Conservation (phyloP, 23 tunicate genomes). For the Botrylloides violaceus region DNA sequence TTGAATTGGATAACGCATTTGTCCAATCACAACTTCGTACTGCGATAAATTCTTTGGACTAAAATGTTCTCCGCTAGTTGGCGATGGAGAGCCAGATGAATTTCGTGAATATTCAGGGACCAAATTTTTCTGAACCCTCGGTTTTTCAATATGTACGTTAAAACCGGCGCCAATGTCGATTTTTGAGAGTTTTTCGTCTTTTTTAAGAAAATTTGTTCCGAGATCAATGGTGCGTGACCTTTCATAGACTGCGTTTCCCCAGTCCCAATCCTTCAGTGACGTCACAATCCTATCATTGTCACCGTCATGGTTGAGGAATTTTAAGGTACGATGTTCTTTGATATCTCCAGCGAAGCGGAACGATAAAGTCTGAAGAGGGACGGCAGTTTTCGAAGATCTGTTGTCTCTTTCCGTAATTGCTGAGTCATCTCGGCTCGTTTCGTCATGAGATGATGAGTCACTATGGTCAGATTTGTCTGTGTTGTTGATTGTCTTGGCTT, state of each 20-base stretch:
- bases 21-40: constrained; percentile 15
- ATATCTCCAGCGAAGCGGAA: constrained; percentile 10
- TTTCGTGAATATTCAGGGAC: not conserved
- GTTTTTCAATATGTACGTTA: not conserved
- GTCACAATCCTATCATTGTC: constrained; percentile 3
- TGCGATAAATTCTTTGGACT: constrained; percentile 9
- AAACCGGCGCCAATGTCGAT: constrained; percentile 12
- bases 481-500: not conserved
- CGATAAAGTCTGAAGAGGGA: constrained; percentile 4
- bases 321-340: not conserved
- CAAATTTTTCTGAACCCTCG: not conserved
- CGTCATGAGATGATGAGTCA: not conserved
- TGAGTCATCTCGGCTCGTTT: not conserved
- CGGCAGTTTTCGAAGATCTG: not conserved
- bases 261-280: constrained; percentile 14
- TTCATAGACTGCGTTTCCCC: not conserved
- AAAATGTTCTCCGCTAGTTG: constrained; percentile 9
- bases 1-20: constrained; percentile 8
- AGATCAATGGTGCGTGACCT: constrained; percentile 1
- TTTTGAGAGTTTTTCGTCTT: constrained; percentile 17
- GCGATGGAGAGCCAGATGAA: constrained; percentile 2
- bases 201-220: not conserved
- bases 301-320: constrained; percentile 10
- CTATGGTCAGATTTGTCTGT: not conserved
- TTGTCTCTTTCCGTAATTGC: not conserved